Evolutionary conservation across 2,797 vertebrate species (phyloP).

Genomic region (Craterocephalus amniculus): DNA sequence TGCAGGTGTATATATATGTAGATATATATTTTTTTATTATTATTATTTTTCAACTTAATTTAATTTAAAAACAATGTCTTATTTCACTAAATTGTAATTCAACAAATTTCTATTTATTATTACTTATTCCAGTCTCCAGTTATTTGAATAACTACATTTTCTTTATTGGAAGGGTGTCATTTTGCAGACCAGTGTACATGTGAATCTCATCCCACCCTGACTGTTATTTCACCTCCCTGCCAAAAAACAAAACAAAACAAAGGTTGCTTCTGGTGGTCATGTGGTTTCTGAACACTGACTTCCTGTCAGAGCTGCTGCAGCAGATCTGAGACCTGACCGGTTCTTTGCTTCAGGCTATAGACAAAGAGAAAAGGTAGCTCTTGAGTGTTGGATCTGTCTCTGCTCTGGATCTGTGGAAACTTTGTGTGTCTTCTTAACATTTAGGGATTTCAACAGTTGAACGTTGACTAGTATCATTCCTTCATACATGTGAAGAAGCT

Average conservation of each 20-base stretch:
- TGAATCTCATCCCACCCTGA: neutral
- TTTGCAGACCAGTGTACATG: too few species aligned
- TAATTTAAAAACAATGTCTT: too few species aligned
- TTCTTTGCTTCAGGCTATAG: neutral
- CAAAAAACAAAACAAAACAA: neutral
- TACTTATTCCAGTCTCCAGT: too few species aligned
- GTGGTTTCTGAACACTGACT: neutral
- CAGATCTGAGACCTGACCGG: constrained; percentile 10
- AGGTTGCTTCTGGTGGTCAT: neutral
- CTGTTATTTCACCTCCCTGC: constrained; percentile 1
- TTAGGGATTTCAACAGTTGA: neutral
- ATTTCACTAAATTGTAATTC: too few species aligned
- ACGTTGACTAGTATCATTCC: neutral
- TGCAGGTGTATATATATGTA: too few species aligned
- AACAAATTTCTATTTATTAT: too few species aligned
- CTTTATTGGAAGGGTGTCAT: too few species aligned
- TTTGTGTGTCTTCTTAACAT: neutral
- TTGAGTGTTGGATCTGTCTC: neutral
- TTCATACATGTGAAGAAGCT: too few species aligned
- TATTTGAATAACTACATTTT: too few species aligned
- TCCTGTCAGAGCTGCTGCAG: neutral
- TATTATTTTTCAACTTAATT: too few species aligned
- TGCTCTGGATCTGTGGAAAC: neutral
- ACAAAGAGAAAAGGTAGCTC: neutral
- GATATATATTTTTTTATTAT: too few species aligned